Evolutionary conservation across 1,140 invertebrate genomes (phyloP), one percentile per base, ranked within the genome.

Genomic region (Holcopasites calliopsidis): DNA sequence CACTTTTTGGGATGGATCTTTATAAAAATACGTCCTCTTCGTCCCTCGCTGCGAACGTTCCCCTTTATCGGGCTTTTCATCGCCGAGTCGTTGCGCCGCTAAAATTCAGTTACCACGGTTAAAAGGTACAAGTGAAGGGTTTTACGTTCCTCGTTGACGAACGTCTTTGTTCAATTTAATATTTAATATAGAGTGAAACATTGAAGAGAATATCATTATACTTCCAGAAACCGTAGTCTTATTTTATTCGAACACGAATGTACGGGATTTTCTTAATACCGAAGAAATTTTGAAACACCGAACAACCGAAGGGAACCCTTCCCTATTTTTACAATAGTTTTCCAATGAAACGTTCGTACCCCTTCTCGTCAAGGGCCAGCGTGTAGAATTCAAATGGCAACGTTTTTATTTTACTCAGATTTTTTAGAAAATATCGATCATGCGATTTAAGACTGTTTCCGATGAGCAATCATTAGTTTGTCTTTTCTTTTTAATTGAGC

Each of bases 1-100:
- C 69, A 97, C 94, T 90, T 97, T 97, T 74, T 95, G 92, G 3
- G 95, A 93, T 13, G 94, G 95, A 68, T 96, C 94, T 85, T 96
- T 95, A 88, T 96, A 96, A 88, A 97, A 97, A 88, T 95, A 96
- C 1, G 96, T 96, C 80, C 93, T 92, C 85, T 94, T 93, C 35
- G 94, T 93, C 0, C 94, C 93, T 5, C 94, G 95, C 5, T 95
- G 94, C 88, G 93, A 92, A 80, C 95, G 95, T 86, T 95, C 95
- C 31, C 95, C 60, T 50, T 74, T 80, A 16, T 74, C 72, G 35
- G 68, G 55, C 5, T 62, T 70, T 26, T 77, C 71, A 33, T 64
- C 60, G 47, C 73, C 69, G 68, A 78, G 18, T 55, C 71, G 66
- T 65, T 62, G 35, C 26, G 71, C 49, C 38, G 60, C 64, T 80